Evolutionary conservation across 2,797 vertebrate genomes (phyloP).

Genomic region (Danio choprae): DNA sequence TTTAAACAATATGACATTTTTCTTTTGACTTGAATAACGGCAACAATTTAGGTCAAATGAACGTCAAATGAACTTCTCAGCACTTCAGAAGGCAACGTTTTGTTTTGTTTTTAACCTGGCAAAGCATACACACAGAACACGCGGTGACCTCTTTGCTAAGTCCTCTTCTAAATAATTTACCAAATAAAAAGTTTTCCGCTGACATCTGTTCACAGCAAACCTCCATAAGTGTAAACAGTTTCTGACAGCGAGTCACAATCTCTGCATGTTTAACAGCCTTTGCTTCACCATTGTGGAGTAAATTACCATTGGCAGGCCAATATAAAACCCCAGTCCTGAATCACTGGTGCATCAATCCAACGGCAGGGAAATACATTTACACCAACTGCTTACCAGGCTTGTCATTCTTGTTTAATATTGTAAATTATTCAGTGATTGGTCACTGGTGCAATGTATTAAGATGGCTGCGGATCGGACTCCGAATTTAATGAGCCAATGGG

Average conservation of each 20-base stretch:
- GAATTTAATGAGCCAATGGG: conserved; percentile 78
- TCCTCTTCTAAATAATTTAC: conserved; percentile 37
- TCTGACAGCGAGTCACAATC: conserved; percentile 16
- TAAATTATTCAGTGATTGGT: conserved; percentile 63
- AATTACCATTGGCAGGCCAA: conserved; percentile 27
- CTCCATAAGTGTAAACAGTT: conserved; percentile 27
- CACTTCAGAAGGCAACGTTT: not conserved
- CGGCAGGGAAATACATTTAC: conserved; percentile 32
- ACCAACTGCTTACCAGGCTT: conserved; percentile 55
- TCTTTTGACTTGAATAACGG: not conserved
- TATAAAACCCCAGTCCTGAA: conserved; percentile 31
- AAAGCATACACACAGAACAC: conserved; percentile 17
- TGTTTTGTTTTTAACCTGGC: not conserved
- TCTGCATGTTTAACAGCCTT: conserved; percentile 24
- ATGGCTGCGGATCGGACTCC: conserved; percentile 65
- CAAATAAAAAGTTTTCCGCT: conserved; percentile 26
- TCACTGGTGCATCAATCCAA: conserved; percentile 25
- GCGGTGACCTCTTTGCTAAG: conserved; percentile 30
- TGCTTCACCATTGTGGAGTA: conserved; percentile 24
- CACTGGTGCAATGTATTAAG: conserved; percentile 64
- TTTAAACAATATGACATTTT: not conserved
- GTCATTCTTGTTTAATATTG: conserved; percentile 64
- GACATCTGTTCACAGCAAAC: conserved; percentile 29
- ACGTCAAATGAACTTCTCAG: not conserved
- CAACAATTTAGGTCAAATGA: not conserved